Evolutionary conservation across 2,888 invertebrate species (phyloP), one percentile per base, ranked within the genome.

Genomic region (Calameuta pallipes): DNA sequence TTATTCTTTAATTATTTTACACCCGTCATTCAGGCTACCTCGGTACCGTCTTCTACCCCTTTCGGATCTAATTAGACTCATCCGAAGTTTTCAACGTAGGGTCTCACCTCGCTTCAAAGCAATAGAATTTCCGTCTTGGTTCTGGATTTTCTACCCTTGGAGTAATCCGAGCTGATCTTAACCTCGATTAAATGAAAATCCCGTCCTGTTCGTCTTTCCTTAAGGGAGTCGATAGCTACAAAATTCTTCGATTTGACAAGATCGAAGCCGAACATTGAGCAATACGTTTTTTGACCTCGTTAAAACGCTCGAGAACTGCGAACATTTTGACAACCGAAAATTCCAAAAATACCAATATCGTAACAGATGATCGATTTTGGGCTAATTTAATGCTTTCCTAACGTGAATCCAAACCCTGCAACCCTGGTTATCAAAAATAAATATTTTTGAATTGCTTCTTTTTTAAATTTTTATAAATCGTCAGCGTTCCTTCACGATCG

Each of bases 401-500:
- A 36, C 0, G 36, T 3, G 11, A 36, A 12, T 3, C 0, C 3
- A 13, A 13, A 37, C 0, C 4, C 4, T 37, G 13, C 4, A 12
- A 37, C 0, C 2, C 41, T 6, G 15, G 0, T 23, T 41, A 23
- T 41, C 0, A 41, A 41, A 41, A 41, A 56, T 23, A 1, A 56
- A 56, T 2, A 56, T 23, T 23, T 56, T 23, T 9, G 0, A 0
- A 56, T 23, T 56, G 0, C 2, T 6, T 15, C 23, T 23, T 15
- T 41, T 23, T 41, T 15, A 0, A 41, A 56, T 56, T 56, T 9
- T 56, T 23, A 1, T 15, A 23, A 56, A 56, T 56, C 56, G 9
- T 23, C 6, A 23, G 15, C 15, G 1, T 23, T 56, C 9, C 2
- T 15, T 23, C 1, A 23, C 23, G 56, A 56, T 56, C 23, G 9